Percentiles rank a stretch among this genome's conserved stretches.
phyloP scores from a whole-genome alignment of 2,113 vertebrate species.

The Corythornis vintsioides region DNA sequence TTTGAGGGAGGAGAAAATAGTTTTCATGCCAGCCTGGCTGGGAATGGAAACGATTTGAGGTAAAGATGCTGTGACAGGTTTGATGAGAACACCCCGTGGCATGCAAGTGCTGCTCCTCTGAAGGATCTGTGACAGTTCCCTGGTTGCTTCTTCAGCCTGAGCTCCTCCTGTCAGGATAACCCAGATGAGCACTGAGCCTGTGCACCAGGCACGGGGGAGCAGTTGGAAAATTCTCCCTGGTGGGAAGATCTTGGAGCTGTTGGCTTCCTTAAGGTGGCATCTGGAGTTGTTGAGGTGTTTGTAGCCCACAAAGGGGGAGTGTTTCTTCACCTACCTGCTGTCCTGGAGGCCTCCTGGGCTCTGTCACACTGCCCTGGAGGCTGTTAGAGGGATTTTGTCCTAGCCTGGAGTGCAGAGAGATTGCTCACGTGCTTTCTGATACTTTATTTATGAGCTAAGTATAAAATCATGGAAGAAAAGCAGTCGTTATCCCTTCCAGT shows the following conservation, averaged over 20 bases:
- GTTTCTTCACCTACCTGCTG: neutral
- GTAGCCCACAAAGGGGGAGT: fast-evolving
- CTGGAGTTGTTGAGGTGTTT: neutral
- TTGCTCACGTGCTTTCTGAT: fast-evolving
- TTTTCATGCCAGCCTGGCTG: neutral
- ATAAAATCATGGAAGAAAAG: neutral
- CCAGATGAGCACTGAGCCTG: fast-evolving
- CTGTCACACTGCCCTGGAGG: neutral
- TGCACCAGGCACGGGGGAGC: fast-evolving
- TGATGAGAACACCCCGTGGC: neutral
- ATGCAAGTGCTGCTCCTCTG: neutral
- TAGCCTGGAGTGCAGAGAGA: neutral
- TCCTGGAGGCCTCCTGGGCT: neutral
- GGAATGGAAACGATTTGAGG: neutral
- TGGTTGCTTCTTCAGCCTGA: neutral
- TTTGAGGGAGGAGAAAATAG: neutral
- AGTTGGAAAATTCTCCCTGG: neutral
- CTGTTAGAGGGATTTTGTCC: neutral
- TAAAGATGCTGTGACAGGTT: neutral
- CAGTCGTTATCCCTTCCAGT: neutral
- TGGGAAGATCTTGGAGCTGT: neutral
- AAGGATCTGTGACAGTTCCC: neutral
- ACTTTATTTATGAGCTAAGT: neutral
- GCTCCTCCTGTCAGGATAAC: neutral
- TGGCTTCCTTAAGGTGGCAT: fast-evolving